Base-by-base conservation (phyloP, 2,888 invertebrate species). In the Ectemnius cavifrons region DNA sequence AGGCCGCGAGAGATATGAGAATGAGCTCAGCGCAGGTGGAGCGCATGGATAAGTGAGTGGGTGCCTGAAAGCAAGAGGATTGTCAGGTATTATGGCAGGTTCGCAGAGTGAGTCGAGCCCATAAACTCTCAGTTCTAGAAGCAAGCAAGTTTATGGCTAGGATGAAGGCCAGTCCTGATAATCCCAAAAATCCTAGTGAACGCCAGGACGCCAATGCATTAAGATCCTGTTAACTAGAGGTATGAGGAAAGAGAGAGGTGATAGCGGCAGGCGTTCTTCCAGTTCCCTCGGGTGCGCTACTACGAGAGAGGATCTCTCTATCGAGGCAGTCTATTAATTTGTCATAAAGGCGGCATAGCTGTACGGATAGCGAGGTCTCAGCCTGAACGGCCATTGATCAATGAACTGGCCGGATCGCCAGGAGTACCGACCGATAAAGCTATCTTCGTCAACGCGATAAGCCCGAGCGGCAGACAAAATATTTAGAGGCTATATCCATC, bases 311-410 rank as follows among this genome's bases (percentile, higher is more conserved):
- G 49, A 23, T 62, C 56, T 20, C 28, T 37, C 5, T 37, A 37
- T 11, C 27, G 56, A 49, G n/a, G 28, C 71, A 74, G 75, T 80
- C 73, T 78, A 80, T 82, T 82, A 82, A 77, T 79, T 82, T 68
- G 66, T 75, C 80, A 71, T 77, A 78, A 80, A 79, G 62, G n/a
- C 37, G 37, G 37, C 5, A 37, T 37, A 37, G 37, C 37, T 4
- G 37, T 0, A 37, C 3, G 37, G 37, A 37, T 16, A 52, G n/a
- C 6, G 16, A 52, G 4, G 4, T 0, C 47, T n/a, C n/a, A 14
- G 13, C 47, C 14, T 52, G 52, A 11, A 52, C 52, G 52, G 59
- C 71, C 63, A 65, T 23, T 49, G 56, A 62, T 28, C 46, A 59
- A 18, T 56, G 73, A 52, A 52, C 46, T 72, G 49, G 49, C 58